phyloP scores from a whole-genome alignment of 2,797 vertebrate genomes.

The Lacerta bilineata region DNA sequence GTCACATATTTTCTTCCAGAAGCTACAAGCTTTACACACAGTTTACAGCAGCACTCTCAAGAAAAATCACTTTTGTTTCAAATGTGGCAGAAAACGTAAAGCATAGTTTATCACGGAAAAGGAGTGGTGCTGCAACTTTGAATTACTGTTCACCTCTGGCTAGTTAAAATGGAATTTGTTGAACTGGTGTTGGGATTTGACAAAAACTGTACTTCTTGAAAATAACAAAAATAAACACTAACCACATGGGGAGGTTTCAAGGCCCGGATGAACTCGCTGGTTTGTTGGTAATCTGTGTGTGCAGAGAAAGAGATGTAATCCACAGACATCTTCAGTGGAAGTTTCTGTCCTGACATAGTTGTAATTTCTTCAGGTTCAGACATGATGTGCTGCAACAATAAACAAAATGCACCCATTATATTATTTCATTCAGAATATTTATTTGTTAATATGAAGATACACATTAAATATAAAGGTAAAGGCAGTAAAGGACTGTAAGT shows the following conservation, averaged over 20 bases:
- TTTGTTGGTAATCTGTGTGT: constrained; percentile 97
- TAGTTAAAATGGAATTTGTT: not conserved
- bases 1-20: not conserved
- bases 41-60: not conserved
- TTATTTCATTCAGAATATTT: not conserved
- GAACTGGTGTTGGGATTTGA: constrained; percentile 3
- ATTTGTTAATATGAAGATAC: too few species aligned
- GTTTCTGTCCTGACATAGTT: constrained; percentile 97
- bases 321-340: constrained; percentile 97
- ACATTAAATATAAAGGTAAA: too few species aligned
- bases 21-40: not conserved
- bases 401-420: not conserved
- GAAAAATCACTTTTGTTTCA: not conserved
- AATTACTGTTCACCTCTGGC: constrained; percentile 29
- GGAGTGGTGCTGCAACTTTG: not conserved
- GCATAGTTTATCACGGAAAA: not conserved
- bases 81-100: not conserved
- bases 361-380: constrained; percentile 96
- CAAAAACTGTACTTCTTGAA: constrained; percentile 12
- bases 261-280: constrained; percentile 96
- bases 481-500: not conserved
- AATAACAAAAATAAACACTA: constrained; percentile 63
- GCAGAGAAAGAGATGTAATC: constrained; percentile 99
- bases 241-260: constrained; percentile 97
- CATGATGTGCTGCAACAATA: constrained; percentile 91